Evolutionary conservation across 37 sponge, comb jelly and placozoan species (phyloP), one percentile per base, ranked within the genome.

Genomic region (Spongia lamella): DNA sequence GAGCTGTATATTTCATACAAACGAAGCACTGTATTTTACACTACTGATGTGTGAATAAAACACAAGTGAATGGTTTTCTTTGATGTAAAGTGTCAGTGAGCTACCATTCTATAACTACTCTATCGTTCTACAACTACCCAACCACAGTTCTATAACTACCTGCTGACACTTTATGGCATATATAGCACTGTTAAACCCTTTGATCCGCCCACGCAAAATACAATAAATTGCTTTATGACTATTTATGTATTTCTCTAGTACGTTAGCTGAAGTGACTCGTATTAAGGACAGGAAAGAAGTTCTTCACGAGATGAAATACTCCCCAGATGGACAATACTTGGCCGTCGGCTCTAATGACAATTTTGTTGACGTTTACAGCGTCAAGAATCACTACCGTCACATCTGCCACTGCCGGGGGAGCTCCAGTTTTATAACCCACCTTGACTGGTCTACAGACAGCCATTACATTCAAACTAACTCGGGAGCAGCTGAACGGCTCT

Each of bases 291-390:
- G 96, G 3, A 95, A 95, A 59, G 96, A 95, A 52, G 89, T 88
- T 0, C 85, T 97, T 50, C 98, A 97, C 30, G 98, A 91, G 79
- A 81, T 97, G 81, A 90, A 88, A 75, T 97, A 84, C 73, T 97
- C 98, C 19, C 98, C 98, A 0, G 75, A 91, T 75, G 92, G 86
- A 19, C 84, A 73, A n/a, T 86, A 66, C 81, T 73, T 97, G 0
- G 98, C 98, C 22, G 98, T 91, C 15, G 98, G 98, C 26, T 94
- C 90, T 63, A 97, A 94, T 61, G 95, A 97, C 70, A 92, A 92
- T 70, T 84, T 91, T 75, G 87, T 97, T 26, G 95, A 94, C 56
- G 70, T 97, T 19, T 97, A 91, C 69, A 47, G 73, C n/a, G 90
- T 89, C 38, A 52, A 51, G 15, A 63, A 82, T 20, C 71, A 78